Percentiles rank a stretch among this genome's conserved stretches.
Conservation (phyloP, 2,888 invertebrate genomes). For the Ectemnius continuus region DNA sequence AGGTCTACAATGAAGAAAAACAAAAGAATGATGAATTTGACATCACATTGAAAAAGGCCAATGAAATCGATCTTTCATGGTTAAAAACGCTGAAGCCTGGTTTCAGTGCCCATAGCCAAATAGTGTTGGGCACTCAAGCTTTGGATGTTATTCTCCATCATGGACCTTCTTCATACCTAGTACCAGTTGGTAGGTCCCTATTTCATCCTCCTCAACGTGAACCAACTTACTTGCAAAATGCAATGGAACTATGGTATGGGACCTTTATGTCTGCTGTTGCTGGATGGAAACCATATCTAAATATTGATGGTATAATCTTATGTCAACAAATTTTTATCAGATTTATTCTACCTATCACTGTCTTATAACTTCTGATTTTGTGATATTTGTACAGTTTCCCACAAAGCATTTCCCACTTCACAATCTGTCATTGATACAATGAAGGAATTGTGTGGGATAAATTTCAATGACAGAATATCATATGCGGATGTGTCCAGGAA, state of each 20-base stretch:
- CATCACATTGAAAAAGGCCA: constrained; percentile 80
- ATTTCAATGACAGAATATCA: background rate
- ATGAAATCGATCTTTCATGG: constrained; percentile 79
- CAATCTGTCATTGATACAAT: constrained; percentile 79
- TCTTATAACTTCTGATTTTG: constrained; percentile 23
- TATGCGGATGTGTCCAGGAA: background rate
- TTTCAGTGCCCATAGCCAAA: constrained; percentile 83
- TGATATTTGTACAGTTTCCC: constrained; percentile 81
- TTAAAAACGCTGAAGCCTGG: constrained; percentile 80
- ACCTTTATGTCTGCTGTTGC: constrained; percentile 95
- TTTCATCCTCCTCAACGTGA: constrained; percentile 77
- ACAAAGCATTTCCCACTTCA: constrained; percentile 87
- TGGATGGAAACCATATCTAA: constrained; percentile 90
- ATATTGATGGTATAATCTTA: constrained; percentile 87
- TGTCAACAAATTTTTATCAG: background rate
- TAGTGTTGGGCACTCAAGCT: constrained; percentile 86
- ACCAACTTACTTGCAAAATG: constrained; percentile 84
- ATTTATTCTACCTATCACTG: background rate
- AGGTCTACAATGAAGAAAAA: constrained; percentile 73
- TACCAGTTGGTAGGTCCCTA: constrained; percentile 85
- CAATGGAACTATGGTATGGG: constrained; percentile 95
- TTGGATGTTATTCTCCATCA: constrained; percentile 90
- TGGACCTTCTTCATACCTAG: constrained; percentile 80
- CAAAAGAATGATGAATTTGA: constrained; percentile 74
- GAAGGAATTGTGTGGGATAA: constrained; percentile 56